These are phyloP conservation scores for Cheilosia pagana DNA, from an alignment of 2,888 invertebrate species.

Conservation along the genomic window DNA sequence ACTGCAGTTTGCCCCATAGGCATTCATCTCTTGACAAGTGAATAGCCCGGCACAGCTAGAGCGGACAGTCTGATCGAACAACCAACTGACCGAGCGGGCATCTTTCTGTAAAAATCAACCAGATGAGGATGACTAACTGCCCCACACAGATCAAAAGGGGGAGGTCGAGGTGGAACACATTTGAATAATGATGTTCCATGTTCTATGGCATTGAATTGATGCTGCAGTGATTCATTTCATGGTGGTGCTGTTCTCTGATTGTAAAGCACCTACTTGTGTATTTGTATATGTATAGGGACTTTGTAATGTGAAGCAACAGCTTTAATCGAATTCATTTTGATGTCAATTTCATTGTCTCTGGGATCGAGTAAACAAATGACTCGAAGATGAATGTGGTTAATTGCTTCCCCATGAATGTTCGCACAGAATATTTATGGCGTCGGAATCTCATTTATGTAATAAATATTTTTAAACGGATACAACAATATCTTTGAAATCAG, in stretches of 20 bases:
- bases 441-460: conserved; percentile 58
- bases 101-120: conserved; percentile 2
- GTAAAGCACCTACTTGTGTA: conserved; percentile 9
- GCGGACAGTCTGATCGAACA: conserved; percentile 44
- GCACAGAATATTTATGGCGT: conserved; percentile 46
- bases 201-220: conserved; percentile 69
- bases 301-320: conserved; percentile 8
- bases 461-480: conserved; percentile 51
- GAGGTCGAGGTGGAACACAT: conserved; percentile 63
- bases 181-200: conserved; percentile 72
- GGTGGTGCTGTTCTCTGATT: conserved; percentile 44
- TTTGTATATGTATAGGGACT: background rate
- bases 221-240: conserved; percentile 31
- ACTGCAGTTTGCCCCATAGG: conserved; percentile 66
- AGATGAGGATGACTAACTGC: conserved; percentile 26
- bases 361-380: conserved; percentile 13
- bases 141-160: conserved; percentile 54
- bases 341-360: conserved; percentile 53
- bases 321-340: conserved; percentile 64
- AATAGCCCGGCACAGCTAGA: conserved; percentile 50
- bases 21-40: conserved; percentile 70
- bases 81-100: conserved; percentile 42
- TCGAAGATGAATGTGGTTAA: conserved; percentile 33
- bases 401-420: conserved; percentile 9
- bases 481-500: conserved; percentile 25